These are phyloP conservation scores for Sprattus sprattus DNA, from an alignment of 2,113 vertebrate genomes.

Conservation along the genomic window DNA sequence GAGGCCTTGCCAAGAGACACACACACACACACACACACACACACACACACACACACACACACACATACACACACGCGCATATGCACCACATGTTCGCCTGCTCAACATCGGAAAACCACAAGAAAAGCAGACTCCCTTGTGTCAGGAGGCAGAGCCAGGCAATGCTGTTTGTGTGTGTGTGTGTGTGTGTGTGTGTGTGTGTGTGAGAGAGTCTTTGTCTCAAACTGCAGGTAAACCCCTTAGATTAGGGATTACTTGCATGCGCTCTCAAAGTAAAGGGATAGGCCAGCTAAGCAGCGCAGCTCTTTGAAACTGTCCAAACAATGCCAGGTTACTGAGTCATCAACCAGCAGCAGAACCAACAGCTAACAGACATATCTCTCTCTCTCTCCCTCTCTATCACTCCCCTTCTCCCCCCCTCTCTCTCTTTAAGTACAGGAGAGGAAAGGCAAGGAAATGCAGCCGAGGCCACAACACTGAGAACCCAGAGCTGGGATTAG, in stretches of 20 bases:
- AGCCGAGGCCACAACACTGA: not conserved
- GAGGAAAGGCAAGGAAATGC: not conserved
- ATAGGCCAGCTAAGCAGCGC: not conserved
- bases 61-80: not conserved
- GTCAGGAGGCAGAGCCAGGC: conserved; percentile 31
- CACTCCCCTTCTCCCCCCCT: not conserved
- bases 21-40: conserved; percentile 27
- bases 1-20: conserved; percentile 47
- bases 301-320: not conserved
- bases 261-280: not conserved
- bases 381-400: not conserved
- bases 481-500: not conserved
- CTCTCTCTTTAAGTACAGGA: conserved; percentile 11
- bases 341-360: not conserved
- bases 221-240: conserved; percentile 47
- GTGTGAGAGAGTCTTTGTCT: conserved; percentile 34
- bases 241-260: conserved; percentile 38
- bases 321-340: not conserved
- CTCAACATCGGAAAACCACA: conserved; percentile 38
- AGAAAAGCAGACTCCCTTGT: conserved; percentile 33
- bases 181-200: conserved; percentile 2
- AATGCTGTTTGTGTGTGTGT: not conserved
- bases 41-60: not conserved
- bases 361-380: not conserved
- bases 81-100: conserved; percentile 30